Conservation (phyloP, 1,140 invertebrate genomes). For the Lanistes nyassanus region DNA sequence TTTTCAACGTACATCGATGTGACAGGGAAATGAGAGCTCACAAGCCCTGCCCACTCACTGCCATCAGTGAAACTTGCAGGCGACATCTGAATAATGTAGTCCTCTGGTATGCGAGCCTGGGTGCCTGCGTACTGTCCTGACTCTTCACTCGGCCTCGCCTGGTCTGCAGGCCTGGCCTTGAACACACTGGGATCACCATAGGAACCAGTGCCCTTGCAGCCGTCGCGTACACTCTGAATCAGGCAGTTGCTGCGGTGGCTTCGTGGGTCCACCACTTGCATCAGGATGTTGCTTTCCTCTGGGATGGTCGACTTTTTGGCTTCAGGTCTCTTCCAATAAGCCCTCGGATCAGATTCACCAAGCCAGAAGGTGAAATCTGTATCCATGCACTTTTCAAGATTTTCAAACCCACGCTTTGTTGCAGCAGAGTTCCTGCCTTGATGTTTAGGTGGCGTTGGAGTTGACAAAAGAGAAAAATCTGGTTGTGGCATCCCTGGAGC, state of each 20-base stretch:
- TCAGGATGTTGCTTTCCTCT: too few relatives aligned
- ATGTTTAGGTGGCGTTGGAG: not conserved
- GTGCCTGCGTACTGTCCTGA: not conserved
- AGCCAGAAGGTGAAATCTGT: not conserved
- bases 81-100: conserved; percentile 9
- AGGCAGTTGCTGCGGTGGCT: not conserved
- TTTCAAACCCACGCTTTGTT: not conserved
- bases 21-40: not conserved
- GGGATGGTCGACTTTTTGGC: not conserved
- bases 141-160: too few relatives aligned
- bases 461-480: not conserved
- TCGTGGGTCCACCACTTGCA: not conserved
- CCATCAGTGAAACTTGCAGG: not conserved
- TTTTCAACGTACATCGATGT: conserved; percentile 18
- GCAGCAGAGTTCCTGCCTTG: too few relatives aligned
- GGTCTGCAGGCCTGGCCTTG: too few relatives aligned
- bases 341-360: not conserved
- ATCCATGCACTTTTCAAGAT: not conserved
- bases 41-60: not conserved
- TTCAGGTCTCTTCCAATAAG: not conserved
- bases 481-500: conserved; percentile 1
- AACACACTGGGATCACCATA: not conserved
- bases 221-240: not conserved
- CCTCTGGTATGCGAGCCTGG: not conserved
- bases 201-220: not conserved